Evolutionary conservation across 2,113 vertebrate genomes (phyloP).

Genomic region (Centropristis striata): DNA sequence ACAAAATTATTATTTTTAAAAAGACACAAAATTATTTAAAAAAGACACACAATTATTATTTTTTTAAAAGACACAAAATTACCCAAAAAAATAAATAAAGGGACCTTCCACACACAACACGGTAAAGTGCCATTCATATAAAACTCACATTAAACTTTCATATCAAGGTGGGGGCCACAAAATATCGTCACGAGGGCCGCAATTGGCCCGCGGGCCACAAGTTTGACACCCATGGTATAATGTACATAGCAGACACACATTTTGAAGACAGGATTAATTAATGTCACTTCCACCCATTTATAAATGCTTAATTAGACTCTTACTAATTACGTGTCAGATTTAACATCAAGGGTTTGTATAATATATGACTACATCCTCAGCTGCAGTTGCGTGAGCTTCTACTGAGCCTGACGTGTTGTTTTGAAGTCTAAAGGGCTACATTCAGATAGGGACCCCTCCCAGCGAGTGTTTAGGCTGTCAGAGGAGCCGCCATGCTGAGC

Average conservation of each 20-base stretch:
- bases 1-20: too few species aligned
- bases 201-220: too few species aligned
- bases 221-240: too few species aligned
- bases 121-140: too few species aligned
- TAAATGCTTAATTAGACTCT: neutral
- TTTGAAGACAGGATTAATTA: neutral
- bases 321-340: neutral
- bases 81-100: too few species aligned
- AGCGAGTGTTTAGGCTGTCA: constrained; percentile 21
- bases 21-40: too few species aligned
- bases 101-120: too few species aligned
- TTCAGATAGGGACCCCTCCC: constrained; percentile 20
- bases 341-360: neutral
- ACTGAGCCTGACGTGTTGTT: neutral
- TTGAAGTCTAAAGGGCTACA: neutral
- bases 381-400: neutral
- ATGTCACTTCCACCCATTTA: neutral
- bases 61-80: too few species aligned
- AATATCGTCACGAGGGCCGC: too few species aligned
- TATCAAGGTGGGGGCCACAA: too few species aligned
- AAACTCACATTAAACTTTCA: too few species aligned
- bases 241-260: neutral
- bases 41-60: too few species aligned
- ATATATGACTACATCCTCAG: neutral
- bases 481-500: constrained; percentile 42